A percentile compares a stretch with the other conserved stretches of the same genome.
Evolutionary conservation across 2,888 invertebrate genomes (phyloP).

Genomic region (Lysandra bellargus): DNA sequence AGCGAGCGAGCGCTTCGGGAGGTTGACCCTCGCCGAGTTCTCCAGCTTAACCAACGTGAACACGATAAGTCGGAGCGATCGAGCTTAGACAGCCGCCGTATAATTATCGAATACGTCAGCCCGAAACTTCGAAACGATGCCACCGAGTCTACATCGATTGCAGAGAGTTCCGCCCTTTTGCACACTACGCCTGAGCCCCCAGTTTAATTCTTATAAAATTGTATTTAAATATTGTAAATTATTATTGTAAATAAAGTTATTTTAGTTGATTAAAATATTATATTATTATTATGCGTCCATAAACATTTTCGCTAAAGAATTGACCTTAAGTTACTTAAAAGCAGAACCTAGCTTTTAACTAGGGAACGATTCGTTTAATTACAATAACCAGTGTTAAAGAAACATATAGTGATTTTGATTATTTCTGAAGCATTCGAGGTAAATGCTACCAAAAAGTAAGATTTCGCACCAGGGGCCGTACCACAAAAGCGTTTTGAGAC

Average conservation of each 20-base stretch:
- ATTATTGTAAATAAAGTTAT: conserved; percentile 8
- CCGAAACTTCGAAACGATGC: neutral
- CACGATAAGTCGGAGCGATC: conserved; percentile 4
- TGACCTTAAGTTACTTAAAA: too few relatives aligned
- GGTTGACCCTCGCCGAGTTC: conserved; percentile 24
- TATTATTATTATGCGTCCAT: too few relatives aligned
- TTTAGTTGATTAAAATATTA: neutral
- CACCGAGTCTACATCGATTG: neutral
- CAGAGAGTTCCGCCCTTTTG: conserved; percentile 3
- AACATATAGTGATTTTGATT: too few relatives aligned
- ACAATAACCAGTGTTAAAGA: too few relatives aligned
- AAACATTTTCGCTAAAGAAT: too few relatives aligned
- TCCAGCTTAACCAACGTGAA: neutral
- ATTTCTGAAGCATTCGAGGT: too few relatives aligned
- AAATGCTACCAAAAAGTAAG: too few relatives aligned
- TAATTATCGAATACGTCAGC: neutral
- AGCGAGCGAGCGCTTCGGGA: conserved; percentile 47
- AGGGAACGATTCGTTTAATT: too few relatives aligned
- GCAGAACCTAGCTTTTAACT: too few relatives aligned
- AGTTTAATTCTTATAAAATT: neutral
- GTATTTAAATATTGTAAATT: neutral
- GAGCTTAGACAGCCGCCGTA: conserved; percentile 3
- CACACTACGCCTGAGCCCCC: neutral
- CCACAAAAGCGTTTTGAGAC: too few relatives aligned
- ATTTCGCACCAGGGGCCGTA: too few relatives aligned